Conservation (phyloP, 1,140 invertebrate species). For the Agrypnia vestita region DNA sequence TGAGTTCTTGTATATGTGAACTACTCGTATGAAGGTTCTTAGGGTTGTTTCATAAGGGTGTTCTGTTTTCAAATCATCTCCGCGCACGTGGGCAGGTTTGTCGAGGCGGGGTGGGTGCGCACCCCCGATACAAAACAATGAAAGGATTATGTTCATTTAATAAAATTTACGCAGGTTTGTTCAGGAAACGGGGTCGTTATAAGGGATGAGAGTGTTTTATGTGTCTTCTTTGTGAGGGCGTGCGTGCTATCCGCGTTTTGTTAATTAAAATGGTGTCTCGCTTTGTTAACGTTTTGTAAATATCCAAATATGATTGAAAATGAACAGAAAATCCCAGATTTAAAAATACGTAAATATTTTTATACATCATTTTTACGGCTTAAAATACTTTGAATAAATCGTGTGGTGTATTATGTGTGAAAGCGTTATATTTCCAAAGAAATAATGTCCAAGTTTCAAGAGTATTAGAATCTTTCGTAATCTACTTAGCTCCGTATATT, state of each 20-base stretch:
- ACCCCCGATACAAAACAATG: slow-evolving; percentile 57
- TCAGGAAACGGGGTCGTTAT: slow-evolving; percentile 36
- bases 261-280: slow-evolving; percentile 46
- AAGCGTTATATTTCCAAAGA: no score
- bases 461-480: no score
- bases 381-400: no score
- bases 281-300: slow-evolving; percentile 39
- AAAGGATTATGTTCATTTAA: slow-evolving; percentile 60
- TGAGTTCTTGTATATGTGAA: background rate
- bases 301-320: slow-evolving; percentile 22
- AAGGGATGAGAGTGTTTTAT: slow-evolving; percentile 44
- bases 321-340: background rate
- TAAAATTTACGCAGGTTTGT: slow-evolving; percentile 58
- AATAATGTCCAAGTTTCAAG: no score
- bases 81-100: slow-evolving; percentile 57
- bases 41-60: slow-evolving; percentile 17
- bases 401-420: no score
- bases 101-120: slow-evolving; percentile 42
- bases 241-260: slow-evolving; percentile 32
- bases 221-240: slow-evolving; percentile 34
- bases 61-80: slow-evolving; percentile 52
- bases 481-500: no score
- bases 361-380: no score
- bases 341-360: no score
- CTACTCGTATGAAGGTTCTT: slow-evolving; percentile 12